These are phyloP conservation scores for Periphyllus acericola DNA, from an alignment of 2,888 invertebrate genomes.

Conservation along the genomic window DNA sequence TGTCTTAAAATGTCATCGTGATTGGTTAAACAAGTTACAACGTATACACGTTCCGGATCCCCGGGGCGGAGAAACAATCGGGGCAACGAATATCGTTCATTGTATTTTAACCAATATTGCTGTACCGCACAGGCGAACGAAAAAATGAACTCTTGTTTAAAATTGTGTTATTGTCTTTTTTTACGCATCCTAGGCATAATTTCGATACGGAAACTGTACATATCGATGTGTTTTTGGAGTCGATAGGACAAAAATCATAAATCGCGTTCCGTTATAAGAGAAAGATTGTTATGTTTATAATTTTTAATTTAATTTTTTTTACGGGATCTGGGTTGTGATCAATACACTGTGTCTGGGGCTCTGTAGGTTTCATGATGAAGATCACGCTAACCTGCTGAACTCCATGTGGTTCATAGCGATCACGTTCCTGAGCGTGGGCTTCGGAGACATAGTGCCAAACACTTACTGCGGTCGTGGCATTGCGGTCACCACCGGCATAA, in stretches of 20 bases:
- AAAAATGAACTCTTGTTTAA: constrained; percentile 18
- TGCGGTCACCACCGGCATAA: constrained; percentile 98
- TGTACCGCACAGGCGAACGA: background rate
- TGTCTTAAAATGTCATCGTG: constrained; percentile 17
- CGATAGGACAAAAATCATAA: constrained; percentile 44
- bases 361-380: constrained; percentile 94
- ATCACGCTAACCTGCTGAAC: constrained; percentile 98
- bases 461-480: constrained; percentile 99
- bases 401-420: constrained; percentile 99
- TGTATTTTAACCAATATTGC: constrained; percentile 37
- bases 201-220: constrained; percentile 51
- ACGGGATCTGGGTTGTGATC: constrained; percentile 56
- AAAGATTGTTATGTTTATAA: constrained; percentile 48
- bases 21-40: constrained; percentile 11
- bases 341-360: constrained; percentile 58
- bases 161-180: constrained; percentile 61
- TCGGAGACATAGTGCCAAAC: constrained; percentile 99
- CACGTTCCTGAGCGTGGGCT: constrained; percentile 99
- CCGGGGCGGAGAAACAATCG: constrained; percentile 3
- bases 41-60: background rate
- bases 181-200: constrained; percentile 37
- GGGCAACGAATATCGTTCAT: constrained; percentile 5
- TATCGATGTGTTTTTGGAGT: constrained; percentile 62
- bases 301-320: constrained; percentile 42
- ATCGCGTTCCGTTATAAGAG: constrained; percentile 25